Evolutionary conservation across 2,113 vertebrate species (phyloP).

Genomic region (Sebastes fasciatus): DNA sequence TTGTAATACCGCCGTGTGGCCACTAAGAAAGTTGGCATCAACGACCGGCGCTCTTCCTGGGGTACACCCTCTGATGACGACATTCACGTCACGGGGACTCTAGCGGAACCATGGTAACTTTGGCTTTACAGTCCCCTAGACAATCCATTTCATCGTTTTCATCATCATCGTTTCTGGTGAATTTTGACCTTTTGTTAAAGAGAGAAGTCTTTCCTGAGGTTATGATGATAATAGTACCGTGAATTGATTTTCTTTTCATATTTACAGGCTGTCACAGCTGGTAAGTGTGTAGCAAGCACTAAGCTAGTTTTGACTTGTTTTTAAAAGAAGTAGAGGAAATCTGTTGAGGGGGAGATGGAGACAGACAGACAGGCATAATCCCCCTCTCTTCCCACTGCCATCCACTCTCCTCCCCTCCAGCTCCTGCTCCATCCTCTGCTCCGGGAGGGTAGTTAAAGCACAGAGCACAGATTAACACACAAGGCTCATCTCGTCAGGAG

Average conservation of each 20-base stretch:
- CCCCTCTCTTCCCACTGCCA: background rate
- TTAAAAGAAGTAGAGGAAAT: slow-evolving; percentile 13
- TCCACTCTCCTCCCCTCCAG: slow-evolving; percentile 16
- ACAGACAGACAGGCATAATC: slow-evolving; percentile 43
- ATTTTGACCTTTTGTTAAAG: background rate
- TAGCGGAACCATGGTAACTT: too few species aligned
- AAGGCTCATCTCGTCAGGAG: slow-evolving; percentile 66
- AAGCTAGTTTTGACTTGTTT: slow-evolving; percentile 22
- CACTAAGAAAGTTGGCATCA: too few species aligned
- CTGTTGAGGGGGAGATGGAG: background rate
- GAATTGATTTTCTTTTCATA: background rate
- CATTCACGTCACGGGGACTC: too few species aligned
- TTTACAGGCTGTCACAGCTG: background rate
- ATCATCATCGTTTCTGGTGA: too few species aligned
- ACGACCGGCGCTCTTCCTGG: too few species aligned
- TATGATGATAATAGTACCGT: too few species aligned
- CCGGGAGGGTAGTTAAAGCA: slow-evolving; percentile 50
- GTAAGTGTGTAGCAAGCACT: background rate
- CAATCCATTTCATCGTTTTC: too few species aligned
- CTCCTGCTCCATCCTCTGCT: slow-evolving; percentile 16
- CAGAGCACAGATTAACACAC: slow-evolving; percentile 69
- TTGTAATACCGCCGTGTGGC: too few species aligned
- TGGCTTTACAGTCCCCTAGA: too few species aligned
- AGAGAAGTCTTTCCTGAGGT: background rate
- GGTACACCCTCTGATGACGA: too few species aligned